Conservation (phyloP, 2,888 invertebrate genomes). For the Podabrus alpinus region DNA sequence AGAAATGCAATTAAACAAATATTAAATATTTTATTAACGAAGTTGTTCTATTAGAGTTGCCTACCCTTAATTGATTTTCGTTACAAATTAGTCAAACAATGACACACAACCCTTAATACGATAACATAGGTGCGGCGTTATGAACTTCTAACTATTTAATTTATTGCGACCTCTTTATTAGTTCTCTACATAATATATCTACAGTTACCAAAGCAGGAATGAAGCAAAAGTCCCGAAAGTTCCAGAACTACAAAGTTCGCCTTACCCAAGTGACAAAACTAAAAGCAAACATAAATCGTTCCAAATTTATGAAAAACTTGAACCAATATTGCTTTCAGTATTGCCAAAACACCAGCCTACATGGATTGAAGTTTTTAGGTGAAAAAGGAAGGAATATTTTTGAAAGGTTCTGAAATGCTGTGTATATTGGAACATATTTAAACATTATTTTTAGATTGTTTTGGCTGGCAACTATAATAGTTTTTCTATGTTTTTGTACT, state of each 20-base stretch:
- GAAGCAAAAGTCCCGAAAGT: not conserved
- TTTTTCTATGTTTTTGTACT: slow-evolving; percentile 60
- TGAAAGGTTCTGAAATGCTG: slow-evolving; percentile 24
- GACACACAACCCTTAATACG: not conserved
- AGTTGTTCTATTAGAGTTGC: not conserved
- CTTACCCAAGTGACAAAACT: not conserved
- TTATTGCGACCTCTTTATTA: not conserved
- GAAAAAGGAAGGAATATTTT: slow-evolving; percentile 49
- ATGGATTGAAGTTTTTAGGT: slow-evolving; percentile 53
- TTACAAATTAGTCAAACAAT: not conserved
- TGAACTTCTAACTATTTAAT: not conserved
- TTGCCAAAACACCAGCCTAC: slow-evolving; percentile 49
- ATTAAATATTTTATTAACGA: not conserved
- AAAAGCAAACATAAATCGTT: not conserved
- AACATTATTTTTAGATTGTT: slow-evolving; percentile 58
- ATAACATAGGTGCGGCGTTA: not conserved
- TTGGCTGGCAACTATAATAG: slow-evolving; percentile 58
- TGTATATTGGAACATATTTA: not conserved
- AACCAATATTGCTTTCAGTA: slow-evolving; percentile 37
- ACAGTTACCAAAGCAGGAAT: not conserved
- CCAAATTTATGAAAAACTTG: slow-evolving; percentile 6
- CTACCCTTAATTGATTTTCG: not conserved
- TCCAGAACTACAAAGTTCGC: not conserved
- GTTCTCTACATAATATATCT: too few relatives aligned
- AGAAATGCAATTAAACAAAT: not conserved